Evolutionary conservation across 2,888 invertebrate genomes (phyloP), one percentile per base, ranked within the genome.

Genomic region (Heliconius cydno): DNA sequence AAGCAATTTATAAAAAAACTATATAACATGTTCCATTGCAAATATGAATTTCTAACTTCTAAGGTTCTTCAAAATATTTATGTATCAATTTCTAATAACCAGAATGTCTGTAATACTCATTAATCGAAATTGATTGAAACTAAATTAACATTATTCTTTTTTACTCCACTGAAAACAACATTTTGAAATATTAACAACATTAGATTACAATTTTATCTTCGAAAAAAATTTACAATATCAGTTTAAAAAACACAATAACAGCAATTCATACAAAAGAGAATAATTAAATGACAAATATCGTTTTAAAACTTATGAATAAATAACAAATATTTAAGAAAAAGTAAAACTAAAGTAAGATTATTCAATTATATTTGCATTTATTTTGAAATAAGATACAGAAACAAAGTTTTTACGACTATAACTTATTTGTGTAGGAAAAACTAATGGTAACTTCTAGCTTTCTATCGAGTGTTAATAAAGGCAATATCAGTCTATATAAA

Each of bases 361-460:
- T 52, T 52, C 19, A 52, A 52, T 52, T 52, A 19, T 52, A 22
- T 52, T 52, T 52, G 52, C 19, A 60, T n/a, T 60, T 60, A 60
- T 12, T 60, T 60, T n/a, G 60, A n/a, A 60, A 60, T 60, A 4
- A 52, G n/a, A n/a, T 60, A 60, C 57, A 60, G 57, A 60, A n/a
- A 60, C 52, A 52, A 52, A 52, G 2, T 15, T 52, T 60, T 22
- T 60, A 22, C n/a, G 3, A 12, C 60, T n/a, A n/a, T n/a, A 38
- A 34, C 38, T 68, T 38, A 68, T 22, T 68, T 38, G 38, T 5
- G n/a, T 13, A 38, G 38, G 22, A n/a, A 34, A 22, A 68, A 38
- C n/a, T 38, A 38, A n/a, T 19, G 25, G 70, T 25, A 25, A 41
- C 70, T 70, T 46, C 25, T 70, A 70, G 70, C 41, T 70, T 25